Evolutionary conservation across 2,113 vertebrate genomes (phyloP).

Genomic region (Hyaena hyaena): DNA sequence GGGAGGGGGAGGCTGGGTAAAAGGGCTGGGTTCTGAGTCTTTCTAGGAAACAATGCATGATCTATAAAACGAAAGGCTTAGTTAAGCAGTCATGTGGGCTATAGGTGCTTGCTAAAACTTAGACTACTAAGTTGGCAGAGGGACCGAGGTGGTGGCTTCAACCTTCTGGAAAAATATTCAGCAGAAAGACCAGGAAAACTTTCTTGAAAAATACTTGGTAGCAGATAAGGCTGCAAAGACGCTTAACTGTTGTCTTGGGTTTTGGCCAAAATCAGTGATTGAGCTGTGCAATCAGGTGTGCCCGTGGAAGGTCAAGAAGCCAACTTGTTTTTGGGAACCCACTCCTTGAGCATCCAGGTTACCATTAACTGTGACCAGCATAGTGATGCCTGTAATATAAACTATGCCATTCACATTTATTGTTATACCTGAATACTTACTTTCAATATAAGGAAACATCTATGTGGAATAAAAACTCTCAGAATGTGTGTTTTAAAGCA

Average conservation of each 20-base stretch:
- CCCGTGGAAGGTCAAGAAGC: neutral
- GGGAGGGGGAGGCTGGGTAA: neutral
- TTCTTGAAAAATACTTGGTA: neutral
- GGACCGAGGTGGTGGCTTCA: neutral
- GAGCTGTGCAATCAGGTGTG: neutral
- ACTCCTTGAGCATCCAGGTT: neutral
- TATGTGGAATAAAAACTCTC: neutral
- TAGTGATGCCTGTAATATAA: too few relatives aligned
- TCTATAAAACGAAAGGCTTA: neutral
- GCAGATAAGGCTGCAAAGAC: neutral
- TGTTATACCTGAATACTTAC: neutral
- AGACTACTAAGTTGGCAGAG: neutral
- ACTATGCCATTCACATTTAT: neutral
- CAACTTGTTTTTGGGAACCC: neutral
- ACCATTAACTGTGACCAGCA: neutral
- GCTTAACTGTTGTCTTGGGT: neutral
- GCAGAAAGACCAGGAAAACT: neutral
- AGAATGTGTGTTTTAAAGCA: neutral
- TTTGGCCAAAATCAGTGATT: neutral
- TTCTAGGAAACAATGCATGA: neutral
- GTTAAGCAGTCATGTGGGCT: neutral
- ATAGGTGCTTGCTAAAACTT: neutral
- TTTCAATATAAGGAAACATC: neutral
- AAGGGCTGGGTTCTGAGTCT: neutral
- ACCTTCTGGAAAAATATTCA: neutral